Evolutionary conservation across 2,113 vertebrate genomes (phyloP).

Genomic region (Equus przewalskii): DNA sequence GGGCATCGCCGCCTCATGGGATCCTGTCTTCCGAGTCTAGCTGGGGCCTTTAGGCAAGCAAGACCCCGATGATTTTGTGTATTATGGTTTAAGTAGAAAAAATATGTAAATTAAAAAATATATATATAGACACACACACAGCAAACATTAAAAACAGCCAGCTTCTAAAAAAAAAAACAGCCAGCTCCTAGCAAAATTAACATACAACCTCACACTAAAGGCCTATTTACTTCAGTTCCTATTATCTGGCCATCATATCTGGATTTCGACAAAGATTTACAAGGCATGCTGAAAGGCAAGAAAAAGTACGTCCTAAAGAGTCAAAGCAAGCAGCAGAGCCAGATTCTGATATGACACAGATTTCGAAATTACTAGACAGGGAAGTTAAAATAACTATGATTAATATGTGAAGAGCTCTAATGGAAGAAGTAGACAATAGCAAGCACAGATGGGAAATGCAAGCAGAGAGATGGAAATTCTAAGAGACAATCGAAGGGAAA

Average conservation of each 20-base stretch:
- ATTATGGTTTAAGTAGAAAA: neutral
- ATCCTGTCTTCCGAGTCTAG: neutral
- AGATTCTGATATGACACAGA: neutral
- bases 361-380: neutral
- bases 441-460: neutral
- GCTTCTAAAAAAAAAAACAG: neutral
- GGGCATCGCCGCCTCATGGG: neutral
- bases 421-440: neutral
- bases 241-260: neutral
- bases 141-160: neutral
- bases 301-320: neutral
- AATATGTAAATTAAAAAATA: neutral
- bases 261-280: neutral
- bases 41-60: neutral
- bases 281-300: neutral
- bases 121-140: neutral
- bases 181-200: neutral
- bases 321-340: neutral
- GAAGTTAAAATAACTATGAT: neutral
- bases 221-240: neutral
- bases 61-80: neutral
- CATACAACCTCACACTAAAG: neutral
- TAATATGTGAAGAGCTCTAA: neutral
- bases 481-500: neutral
- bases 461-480: neutral